Evolutionary conservation across 2,797 vertebrate species (phyloP), one percentile per base, ranked within the genome.

Genomic region (Coilia nasus): DNA sequence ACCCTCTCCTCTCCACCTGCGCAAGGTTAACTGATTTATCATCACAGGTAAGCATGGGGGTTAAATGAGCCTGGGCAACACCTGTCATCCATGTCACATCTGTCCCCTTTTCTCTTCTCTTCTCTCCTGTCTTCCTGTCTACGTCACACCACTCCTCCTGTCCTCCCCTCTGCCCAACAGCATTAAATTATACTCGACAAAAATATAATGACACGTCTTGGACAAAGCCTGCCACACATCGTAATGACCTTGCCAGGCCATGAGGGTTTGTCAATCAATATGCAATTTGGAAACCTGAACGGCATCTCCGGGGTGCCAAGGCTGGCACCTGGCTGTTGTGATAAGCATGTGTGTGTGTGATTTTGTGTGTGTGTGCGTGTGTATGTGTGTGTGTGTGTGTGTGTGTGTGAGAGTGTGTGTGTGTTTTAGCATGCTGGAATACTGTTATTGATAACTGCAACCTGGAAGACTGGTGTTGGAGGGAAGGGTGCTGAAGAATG

Each of bases 211-310:
- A 54, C 2, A 54, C 14, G 7, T 54, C 50, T 54, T 54, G 50
- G 7, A 54, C 50, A 54, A 54, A 54, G 35, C 35, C 35, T 41
- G 35, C 35, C 35, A 41, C 35, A 41, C 35, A 41, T 78, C 35
- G 44, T 78, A 44, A 78, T 44, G 71, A 78, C 71, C 35, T 78
- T 78, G 35, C 31, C 17, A 14, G 19, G 71, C 35, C 31, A 2
- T 44, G 35, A 78, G 71, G 9, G 35, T 78, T 78, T 78, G 35
- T 44, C 71, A 78, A 78, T 78, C 71, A 78, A 78, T 78, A 78
- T 78, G 71, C 35, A 78, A 78, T 78, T 78, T 35, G 41, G 71
- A 78, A 31, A 44, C 35, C 71, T 78, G 35, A 78, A 78, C 44
- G 71, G 71, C 28, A 35, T 41, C 28, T 41, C 7, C 17, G 1